Conservation (phyloP, 2,113 vertebrate genomes). For the Lepus europaeus region DNA sequence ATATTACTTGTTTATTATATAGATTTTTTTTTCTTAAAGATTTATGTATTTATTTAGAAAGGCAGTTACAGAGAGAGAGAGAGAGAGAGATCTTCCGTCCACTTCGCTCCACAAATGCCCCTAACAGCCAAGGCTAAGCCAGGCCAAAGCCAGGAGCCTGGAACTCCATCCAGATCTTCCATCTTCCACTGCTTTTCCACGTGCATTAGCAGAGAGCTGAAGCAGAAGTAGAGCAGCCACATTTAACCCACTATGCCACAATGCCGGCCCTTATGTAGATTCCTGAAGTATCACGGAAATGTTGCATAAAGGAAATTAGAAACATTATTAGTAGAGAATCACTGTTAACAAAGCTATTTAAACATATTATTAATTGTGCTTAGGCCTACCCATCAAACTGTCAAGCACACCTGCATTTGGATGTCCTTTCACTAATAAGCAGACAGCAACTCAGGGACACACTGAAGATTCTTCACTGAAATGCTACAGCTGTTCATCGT, state of each 20-base stretch:
- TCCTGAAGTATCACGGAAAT: constrained; percentile 2
- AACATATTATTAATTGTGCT: background rate
- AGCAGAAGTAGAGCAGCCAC: too few relatives aligned
- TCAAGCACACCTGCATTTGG: constrained; percentile 23
- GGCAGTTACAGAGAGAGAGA: too few relatives aligned
- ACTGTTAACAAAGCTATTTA: background rate
- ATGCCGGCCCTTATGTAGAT: too few relatives aligned
- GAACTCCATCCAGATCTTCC: too few relatives aligned
- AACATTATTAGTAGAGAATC: background rate
- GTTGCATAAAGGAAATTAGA: background rate
- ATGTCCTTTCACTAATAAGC: constrained; percentile 19
- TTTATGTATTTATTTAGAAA: background rate
- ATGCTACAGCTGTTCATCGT: background rate
- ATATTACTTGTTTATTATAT: background rate
- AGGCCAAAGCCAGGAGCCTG: too few relatives aligned
- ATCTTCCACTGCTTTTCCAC: too few relatives aligned
- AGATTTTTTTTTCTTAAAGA: too few relatives aligned
- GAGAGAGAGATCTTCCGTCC: too few relatives aligned
- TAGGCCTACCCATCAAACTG: background rate
- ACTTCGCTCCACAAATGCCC: too few relatives aligned
- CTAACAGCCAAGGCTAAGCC: too few relatives aligned
- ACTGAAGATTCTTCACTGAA: background rate
- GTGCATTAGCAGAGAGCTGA: too few relatives aligned
- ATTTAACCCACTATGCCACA: too few relatives aligned
- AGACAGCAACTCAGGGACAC: background rate